Base-by-base conservation (phyloP, 1,140 invertebrate species). In the Ylistrum balloti region DNA sequence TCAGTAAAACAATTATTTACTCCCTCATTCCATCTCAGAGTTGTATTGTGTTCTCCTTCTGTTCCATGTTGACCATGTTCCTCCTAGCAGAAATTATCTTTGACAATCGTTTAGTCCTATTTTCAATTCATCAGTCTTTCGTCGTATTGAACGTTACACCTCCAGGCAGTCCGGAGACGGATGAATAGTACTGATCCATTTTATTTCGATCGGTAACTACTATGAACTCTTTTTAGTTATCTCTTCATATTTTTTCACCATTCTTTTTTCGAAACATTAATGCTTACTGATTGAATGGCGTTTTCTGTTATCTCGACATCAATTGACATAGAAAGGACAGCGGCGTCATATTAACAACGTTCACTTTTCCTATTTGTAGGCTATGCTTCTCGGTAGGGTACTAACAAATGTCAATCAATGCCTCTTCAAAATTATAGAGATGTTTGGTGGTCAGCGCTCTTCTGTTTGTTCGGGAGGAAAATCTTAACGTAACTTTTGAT, bases 381-480 rank as follows among this genome's bases (percentile, higher is more conserved):
- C 11, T 0, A 28, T 74, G 22, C 45, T 20, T 20, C 20, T 56
- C 2, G 0, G 22, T 17, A 74, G 56, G 56, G 56, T 13, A 74
- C 56, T 74, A 15, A 56, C 45, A 20, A 22, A 28, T 74, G 0
- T 74, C 56, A 1, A 5, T 74, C 5, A 22, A 28, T n/a, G 56
- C 56, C 9, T 74, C 56, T 74, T n/a, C 15, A 28, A 20, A 28
- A 2, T 7, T 74, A 74, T 28, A 74, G 5, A 5, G 56, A 74
- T 74, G 56, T 17, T n/a, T 28, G 56, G 56, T 28, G 56, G 56
- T 74, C 56, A 74, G 28, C n/a, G 3, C 22, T n/a, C 17, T 74
- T 74, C 56, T 74, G 56, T 74, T 74, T 74, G n/a, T 11, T n/a
- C n/a, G 56, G 56, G 56, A 74, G 56, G n/a, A n/a, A n/a, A n/a